Conservation (phyloP, 2,113 vertebrate genomes). For the Scalopus aquaticus region DNA sequence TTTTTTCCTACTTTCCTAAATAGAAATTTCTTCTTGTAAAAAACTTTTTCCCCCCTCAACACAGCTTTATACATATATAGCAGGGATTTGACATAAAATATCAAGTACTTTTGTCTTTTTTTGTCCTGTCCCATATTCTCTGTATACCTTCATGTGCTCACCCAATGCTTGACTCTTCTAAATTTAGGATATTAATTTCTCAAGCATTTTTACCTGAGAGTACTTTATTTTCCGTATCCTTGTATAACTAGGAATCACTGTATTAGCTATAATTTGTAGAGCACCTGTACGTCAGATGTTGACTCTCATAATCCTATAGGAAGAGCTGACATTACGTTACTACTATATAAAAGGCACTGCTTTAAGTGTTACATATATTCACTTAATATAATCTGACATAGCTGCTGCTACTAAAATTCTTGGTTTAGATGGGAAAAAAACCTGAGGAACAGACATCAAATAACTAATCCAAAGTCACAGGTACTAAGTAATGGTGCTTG, state of each 20-base stretch:
- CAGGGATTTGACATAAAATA: slow-evolving; percentile 6
- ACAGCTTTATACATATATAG: neutral
- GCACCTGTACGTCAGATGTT: neutral
- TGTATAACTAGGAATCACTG: neutral
- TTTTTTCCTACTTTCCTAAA: neutral
- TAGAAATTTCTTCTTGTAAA: neutral
- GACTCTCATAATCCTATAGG: neutral
- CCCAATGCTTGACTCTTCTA: neutral
- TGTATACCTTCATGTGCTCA: neutral
- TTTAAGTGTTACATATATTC: neutral
- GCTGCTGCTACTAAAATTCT: neutral
- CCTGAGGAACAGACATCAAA: neutral
- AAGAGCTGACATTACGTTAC: neutral
- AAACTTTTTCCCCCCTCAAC: neutral
- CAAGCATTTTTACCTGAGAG: neutral
- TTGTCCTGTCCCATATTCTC: neutral
- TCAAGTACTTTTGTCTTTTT: neutral
- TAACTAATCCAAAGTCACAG: neutral
- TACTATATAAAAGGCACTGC: neutral
- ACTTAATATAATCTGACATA: neutral
- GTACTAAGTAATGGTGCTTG: neutral
- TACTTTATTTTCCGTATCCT: neutral
- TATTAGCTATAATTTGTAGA: neutral
- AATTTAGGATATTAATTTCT: neutral
- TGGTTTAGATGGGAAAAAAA: slow-evolving; percentile 9